Percentiles rank a stretch among this genome's conserved stretches.
Evolutionary conservation across 2,113 vertebrate species (phyloP).

Genomic region (Mellivora capensis): DNA sequence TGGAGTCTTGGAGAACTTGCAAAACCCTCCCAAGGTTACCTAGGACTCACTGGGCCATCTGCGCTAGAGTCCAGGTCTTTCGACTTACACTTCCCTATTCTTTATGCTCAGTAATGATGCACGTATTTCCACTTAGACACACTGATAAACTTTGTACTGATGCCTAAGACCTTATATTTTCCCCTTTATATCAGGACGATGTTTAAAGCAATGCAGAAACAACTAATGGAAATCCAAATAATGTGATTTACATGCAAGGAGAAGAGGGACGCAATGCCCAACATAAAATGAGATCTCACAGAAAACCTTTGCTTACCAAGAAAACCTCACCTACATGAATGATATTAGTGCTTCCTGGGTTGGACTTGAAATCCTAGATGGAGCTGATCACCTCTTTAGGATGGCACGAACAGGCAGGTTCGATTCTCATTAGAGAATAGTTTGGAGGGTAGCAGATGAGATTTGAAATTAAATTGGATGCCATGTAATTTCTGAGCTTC

Average conservation of each 20-base stretch:
- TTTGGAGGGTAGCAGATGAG: not conserved
- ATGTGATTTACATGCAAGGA: not conserved
- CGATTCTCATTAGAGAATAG: not conserved
- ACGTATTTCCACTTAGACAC: not conserved
- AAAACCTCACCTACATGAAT: not conserved
- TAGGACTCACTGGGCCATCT: not conserved
- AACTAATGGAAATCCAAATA: not conserved
- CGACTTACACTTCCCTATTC: not conserved
- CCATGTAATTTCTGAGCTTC: not conserved
- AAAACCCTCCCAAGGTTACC: not conserved
- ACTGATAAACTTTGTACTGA: not conserved
- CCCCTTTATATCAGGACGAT: not conserved
- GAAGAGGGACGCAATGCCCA: not conserved
- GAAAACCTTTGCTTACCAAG: not conserved
- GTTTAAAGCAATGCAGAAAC: constrained; percentile 24
- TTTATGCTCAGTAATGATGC: not conserved
- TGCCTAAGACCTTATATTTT: not conserved
- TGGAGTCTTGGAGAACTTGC: not conserved
- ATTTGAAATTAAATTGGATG: not conserved
- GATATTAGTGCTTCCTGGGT: not conserved
- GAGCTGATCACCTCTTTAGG: not conserved
- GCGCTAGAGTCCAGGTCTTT: not conserved
- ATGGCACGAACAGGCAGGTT: accelerated
- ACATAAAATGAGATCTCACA: not conserved
- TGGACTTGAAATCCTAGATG: not conserved